A percentile compares a stretch with the other conserved stretches of the same genome.
These are phyloP conservation scores for Glandiceps talaboti DNA, from an alignment of 53 echinoderm and acorn worm genomes.

Conservation along the genomic window DNA sequence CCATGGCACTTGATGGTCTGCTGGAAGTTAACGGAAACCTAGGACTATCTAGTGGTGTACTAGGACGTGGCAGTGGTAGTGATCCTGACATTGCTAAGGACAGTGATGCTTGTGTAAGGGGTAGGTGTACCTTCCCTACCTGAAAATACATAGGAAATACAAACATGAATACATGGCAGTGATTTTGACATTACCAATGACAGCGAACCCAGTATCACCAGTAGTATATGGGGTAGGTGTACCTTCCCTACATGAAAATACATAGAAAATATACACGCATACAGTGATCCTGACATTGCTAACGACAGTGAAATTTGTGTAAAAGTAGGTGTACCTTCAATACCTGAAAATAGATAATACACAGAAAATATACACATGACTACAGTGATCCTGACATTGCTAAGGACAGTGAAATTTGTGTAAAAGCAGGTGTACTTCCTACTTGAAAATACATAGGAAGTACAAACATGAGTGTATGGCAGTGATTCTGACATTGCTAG, in stretches of 20 bases:
- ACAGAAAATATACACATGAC: too few relatives aligned
- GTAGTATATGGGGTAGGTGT: too few relatives aligned
- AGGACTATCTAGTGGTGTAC: conserved; percentile 82
- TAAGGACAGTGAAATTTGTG: conserved; percentile 11
- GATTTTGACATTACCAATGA: too few relatives aligned
- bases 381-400: conserved; percentile 8
- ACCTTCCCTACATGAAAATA: too few relatives aligned
- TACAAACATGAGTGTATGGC: too few relatives aligned
- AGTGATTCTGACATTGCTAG: too few relatives aligned
- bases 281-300: conserved; percentile 6
- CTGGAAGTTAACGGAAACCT: conserved; percentile 45
- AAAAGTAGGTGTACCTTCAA: conserved; percentile 35
- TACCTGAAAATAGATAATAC: too few relatives aligned
- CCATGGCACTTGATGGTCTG: conserved; percentile 38
- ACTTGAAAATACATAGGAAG: too few relatives aligned
- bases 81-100: conserved; percentile 8
- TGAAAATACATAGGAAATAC: too few relatives aligned
- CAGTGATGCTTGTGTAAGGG: conserved; percentile 19
- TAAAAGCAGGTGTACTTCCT: conserved; percentile 31
- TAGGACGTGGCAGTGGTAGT: conserved; percentile 62
- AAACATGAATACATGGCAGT: too few relatives aligned
- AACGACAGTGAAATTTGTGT: conserved; percentile 17
- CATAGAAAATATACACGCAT: too few relatives aligned
- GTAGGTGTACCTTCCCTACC: conserved; percentile 42
- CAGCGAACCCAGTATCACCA: too few relatives aligned